These are phyloP conservation scores for Hylaeus anthracinus DNA, from an alignment of 1,140 invertebrate species.

Conservation along the genomic window DNA sequence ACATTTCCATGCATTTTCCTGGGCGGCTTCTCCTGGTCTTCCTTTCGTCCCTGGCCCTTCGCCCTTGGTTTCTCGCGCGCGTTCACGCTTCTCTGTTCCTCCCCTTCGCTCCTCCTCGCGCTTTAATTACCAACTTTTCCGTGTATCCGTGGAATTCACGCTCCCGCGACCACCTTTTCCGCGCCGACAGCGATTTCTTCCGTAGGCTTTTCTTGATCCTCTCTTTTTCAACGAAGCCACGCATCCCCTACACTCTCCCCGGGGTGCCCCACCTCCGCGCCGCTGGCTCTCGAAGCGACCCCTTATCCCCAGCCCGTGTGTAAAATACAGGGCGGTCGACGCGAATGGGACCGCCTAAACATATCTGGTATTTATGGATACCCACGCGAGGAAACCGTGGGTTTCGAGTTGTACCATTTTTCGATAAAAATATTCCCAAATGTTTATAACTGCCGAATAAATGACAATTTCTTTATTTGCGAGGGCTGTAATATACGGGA, in stretches of 20 bases:
- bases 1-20: constrained; percentile 80
- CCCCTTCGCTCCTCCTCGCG: constrained; percentile 22
- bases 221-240: neutral
- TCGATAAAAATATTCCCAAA: too few relatives aligned
- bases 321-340: neutral
- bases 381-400: too few relatives aligned
- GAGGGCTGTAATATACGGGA: too few relatives aligned
- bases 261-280: constrained; percentile 2
- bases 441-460: too few relatives aligned
- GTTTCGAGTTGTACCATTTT: too few relatives aligned
- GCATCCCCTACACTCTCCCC: neutral
- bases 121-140: constrained; percentile 73
- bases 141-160: constrained; percentile 62
- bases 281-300: constrained; percentile 9
- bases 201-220: constrained; percentile 6
- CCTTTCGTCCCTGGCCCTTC: constrained; percentile 4
- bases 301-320: neutral
- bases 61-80: constrained; percentile 17
- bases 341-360: too few relatives aligned
- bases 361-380: too few relatives aligned
- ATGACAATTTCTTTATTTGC: too few relatives aligned
- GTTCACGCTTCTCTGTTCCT: constrained; percentile 4
- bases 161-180: constrained; percentile 56
- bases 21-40: constrained; percentile 51
- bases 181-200: constrained; percentile 47